Conservation (phyloP, 2,888 invertebrate genomes). For the Meteorus cinctellus region DNA sequence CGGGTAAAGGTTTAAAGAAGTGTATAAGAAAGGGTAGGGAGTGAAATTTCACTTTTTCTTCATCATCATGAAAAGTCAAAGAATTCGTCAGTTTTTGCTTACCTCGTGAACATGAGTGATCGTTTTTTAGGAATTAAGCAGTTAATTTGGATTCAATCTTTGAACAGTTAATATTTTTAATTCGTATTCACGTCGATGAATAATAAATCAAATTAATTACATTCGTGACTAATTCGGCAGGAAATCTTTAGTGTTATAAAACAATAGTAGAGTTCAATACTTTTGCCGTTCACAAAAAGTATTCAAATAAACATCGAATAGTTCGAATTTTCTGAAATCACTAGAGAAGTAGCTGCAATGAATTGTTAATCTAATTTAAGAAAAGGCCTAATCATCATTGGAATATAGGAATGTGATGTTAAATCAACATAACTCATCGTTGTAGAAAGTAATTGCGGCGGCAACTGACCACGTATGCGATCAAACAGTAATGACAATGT, state of each 20-base stretch:
- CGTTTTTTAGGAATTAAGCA: constrained; percentile 8
- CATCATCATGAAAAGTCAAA: constrained; percentile 31
- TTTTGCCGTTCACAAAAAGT: background rate
- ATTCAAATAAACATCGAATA: background rate
- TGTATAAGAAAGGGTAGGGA: constrained; percentile 56
- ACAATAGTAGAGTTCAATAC: background rate
- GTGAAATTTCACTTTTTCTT: constrained; percentile 63
- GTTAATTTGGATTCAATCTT: background rate
- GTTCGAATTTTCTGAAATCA: background rate
- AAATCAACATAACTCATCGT: background rate
- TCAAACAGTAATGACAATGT: background rate
- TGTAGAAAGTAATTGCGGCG: background rate
- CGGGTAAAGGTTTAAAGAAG: background rate
- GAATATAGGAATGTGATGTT: background rate
- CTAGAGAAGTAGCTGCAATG: background rate
- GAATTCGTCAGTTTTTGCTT: constrained; percentile 56
- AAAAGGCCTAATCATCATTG: background rate
- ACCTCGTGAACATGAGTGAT: constrained; percentile 46
- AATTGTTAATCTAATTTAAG: background rate
- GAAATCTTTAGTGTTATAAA: background rate
- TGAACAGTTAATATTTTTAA: constrained; percentile 18
- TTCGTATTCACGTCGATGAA: constrained; percentile 8
- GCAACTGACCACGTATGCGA: background rate
- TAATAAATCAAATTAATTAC: constrained; percentile 6
- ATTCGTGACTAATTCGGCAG: background rate